A percentile compares a stretch with the other conserved stretches of the same genome.
phyloP scores from a whole-genome alignment of 2,888 invertebrate species.

The Macaria liturata region DNA sequence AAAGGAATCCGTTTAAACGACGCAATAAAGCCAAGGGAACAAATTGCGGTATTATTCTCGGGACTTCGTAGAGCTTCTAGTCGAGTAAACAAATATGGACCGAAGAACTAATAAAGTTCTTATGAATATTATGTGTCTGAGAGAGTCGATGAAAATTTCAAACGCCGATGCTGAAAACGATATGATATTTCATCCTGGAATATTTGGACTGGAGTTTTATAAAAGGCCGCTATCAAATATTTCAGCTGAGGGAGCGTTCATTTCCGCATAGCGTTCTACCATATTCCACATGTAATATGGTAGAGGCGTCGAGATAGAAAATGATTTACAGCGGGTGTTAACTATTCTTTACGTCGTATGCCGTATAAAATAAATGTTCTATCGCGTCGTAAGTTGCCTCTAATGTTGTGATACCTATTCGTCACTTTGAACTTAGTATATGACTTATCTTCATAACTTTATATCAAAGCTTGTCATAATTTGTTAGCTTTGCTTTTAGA shows the following conservation, averaged over 20 bases:
- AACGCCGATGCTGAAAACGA: conserved; percentile 28
- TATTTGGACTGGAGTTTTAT: conserved; percentile 53
- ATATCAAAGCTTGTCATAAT: conserved; percentile 7
- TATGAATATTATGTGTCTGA: conserved; percentile 55
- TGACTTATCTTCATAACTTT: conserved; percentile 10
- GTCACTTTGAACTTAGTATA: conserved; percentile 21
- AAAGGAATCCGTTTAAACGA: conserved; percentile 10
- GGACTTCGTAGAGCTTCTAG: conserved; percentile 28
- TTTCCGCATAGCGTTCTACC: conserved; percentile 57
- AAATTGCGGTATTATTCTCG: conserved; percentile 18
- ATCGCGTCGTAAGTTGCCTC: conserved; percentile 21
- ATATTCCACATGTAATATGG: conserved; percentile 37
- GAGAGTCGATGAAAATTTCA: conserved; percentile 51
- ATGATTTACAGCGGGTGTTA: conserved; percentile 52
- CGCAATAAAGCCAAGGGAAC: conserved; percentile 15
- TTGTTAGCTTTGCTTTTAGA: conserved; percentile 11
- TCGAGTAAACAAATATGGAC: conserved; percentile 46
- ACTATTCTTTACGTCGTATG: conserved; percentile 42
- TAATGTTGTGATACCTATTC: conserved; percentile 18
- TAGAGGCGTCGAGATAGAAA: conserved; percentile 43
- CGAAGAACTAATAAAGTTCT: conserved; percentile 59
- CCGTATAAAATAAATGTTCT: conserved; percentile 36
- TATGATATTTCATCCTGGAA: conserved; percentile 65
- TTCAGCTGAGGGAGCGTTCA: conserved; percentile 39
- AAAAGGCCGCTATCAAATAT: conserved; percentile 49